Conservation (phyloP, 2,888 invertebrate species). For the Portevinia maculata region DNA sequence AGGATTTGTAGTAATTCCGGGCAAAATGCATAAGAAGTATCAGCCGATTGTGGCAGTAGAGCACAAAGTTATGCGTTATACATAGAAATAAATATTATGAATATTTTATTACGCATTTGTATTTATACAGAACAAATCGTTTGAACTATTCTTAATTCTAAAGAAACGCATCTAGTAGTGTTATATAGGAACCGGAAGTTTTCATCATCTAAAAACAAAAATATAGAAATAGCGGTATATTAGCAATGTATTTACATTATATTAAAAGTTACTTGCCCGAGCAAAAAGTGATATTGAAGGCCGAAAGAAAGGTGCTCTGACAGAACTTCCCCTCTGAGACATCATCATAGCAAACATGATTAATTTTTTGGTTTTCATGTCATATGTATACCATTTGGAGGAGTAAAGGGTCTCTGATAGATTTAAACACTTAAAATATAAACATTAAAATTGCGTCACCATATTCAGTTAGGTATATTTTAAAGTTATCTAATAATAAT, state of each 20-base stretch:
- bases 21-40: too few species aligned
- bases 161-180: constrained; percentile 24
- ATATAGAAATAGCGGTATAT: not conserved
- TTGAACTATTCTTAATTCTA: not conserved
- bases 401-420: constrained; percentile 38
- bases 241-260: not conserved
- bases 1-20: too few species aligned
- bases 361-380: not conserved
- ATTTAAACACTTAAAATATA: constrained; percentile 3
- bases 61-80: too few species aligned
- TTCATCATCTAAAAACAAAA: constrained; percentile 36
- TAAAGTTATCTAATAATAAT: too few species aligned
- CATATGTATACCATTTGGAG: constrained; percentile 47
- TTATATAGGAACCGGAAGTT: constrained; percentile 50
- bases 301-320: constrained; percentile 46
- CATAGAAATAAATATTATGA: too few species aligned
- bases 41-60: too few species aligned
- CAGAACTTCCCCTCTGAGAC: constrained; percentile 35
- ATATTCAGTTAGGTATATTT: too few species aligned
- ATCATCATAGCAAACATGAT: constrained; percentile 32
- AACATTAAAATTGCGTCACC: too few species aligned
- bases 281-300: constrained; percentile 47
- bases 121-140: too few species aligned
- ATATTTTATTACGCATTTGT: too few species aligned
- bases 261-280: not conserved